These are phyloP conservation scores for Willisornis vidua DNA, from an alignment of 2,113 vertebrate species.

Conservation along the genomic window DNA sequence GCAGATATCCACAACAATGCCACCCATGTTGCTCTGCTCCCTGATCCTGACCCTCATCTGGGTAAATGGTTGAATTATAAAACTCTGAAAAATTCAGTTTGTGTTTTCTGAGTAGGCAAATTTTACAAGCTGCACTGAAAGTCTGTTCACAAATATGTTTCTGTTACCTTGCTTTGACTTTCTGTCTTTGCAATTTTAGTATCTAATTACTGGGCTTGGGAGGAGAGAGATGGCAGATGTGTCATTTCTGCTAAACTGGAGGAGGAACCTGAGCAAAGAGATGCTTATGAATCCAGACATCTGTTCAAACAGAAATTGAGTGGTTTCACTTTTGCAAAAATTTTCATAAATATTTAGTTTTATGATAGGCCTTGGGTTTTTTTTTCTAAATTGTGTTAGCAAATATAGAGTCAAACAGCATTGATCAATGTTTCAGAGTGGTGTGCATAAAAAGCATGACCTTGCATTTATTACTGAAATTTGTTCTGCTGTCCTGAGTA, in stretches of 20 bases:
- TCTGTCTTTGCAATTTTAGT: not conserved
- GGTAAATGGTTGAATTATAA: accelerated
- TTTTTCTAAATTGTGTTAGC: not conserved
- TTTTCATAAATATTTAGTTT: not conserved
- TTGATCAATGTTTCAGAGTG: not conserved
- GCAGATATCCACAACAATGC: not conserved
- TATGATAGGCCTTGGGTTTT: not conserved
- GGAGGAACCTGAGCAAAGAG: slow-evolving; percentile 22
- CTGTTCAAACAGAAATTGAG: slow-evolving; percentile 43
- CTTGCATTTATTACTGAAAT: slow-evolving; percentile 24
- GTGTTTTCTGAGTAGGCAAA: not conserved
- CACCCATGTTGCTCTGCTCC: not conserved
- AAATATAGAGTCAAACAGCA: not conserved
- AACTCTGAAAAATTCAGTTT: not conserved
- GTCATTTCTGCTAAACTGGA: not conserved
- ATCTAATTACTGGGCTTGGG: not conserved
- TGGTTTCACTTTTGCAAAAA: not conserved
- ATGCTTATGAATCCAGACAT: not conserved
- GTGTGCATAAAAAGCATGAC: not conserved
- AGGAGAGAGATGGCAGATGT: not conserved
- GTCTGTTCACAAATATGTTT: not conserved
- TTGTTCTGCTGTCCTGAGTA: not conserved
- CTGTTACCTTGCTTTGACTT: not conserved
- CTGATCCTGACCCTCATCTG: not conserved
- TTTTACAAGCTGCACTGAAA: not conserved